Conservation (phyloP, 2,797 vertebrate genomes). For the Cichlasoma orientale region DNA sequence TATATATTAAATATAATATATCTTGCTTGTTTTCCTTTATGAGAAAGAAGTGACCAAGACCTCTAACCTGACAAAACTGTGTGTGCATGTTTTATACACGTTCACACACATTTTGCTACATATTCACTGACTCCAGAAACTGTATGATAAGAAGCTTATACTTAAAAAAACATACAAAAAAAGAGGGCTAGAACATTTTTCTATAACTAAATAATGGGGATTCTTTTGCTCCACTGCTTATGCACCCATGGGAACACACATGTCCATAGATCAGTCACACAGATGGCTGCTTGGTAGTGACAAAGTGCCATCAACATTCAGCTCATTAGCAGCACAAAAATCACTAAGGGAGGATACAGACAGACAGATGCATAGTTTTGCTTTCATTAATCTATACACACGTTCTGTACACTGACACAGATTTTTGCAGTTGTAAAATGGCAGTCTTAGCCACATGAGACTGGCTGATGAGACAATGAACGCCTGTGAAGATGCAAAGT, state of each 20-base stretch:
- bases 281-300: conserved; percentile 44
- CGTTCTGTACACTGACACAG: not conserved
- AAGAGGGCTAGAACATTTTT: not conserved
- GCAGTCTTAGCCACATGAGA: not conserved
- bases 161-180: too few species aligned
- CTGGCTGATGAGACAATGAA: conserved; percentile 2
- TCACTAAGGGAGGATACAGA: not conserved
- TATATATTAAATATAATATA: too few species aligned
- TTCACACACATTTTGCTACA: too few species aligned
- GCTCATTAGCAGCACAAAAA: conserved; percentile 35
- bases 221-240: not conserved
- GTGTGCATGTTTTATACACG: too few species aligned
- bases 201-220: not conserved
- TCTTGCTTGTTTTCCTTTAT: too few species aligned
- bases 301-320: conserved; percentile 8
- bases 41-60: too few species aligned
- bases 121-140: too few species aligned
- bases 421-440: not conserved
- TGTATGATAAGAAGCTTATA: too few species aligned
- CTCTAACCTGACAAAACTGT: too few species aligned
- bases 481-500: not conserved
- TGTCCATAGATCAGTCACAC: conserved; percentile 37
- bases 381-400: conserved; percentile 4
- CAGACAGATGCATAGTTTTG: not conserved
- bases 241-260: not conserved